Conservation (phyloP, 2,113 vertebrate species). For the Morone chrysops region DNA sequence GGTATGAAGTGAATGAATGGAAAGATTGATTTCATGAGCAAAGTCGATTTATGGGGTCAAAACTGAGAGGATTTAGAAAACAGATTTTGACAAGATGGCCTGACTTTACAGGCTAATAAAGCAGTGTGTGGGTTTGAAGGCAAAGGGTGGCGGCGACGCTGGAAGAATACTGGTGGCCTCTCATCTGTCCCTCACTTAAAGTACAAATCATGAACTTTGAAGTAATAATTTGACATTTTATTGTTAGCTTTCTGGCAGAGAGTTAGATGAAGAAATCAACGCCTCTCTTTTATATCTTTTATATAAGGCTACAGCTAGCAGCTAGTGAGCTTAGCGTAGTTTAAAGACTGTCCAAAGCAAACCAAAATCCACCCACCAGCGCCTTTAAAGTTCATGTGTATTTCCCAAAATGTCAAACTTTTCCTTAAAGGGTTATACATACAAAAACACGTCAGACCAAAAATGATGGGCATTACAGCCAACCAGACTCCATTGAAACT, state of each 20-base stretch:
- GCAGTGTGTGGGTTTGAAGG: conserved; percentile 45
- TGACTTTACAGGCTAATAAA: conserved; percentile 76
- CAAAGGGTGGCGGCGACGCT: neutral
- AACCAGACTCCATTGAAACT: too few species aligned
- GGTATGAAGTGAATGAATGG: conserved; percentile 76
- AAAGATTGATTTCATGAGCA: conserved; percentile 78
- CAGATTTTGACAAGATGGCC: conserved; percentile 68
- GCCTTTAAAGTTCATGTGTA: too few species aligned
- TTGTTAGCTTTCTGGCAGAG: neutral
- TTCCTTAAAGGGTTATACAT: too few species aligned
- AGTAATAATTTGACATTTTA: neutral
- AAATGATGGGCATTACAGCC: too few species aligned
- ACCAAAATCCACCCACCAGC: neutral
- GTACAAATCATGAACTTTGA: neutral
- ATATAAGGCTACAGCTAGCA: neutral
- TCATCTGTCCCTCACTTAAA: conserved; percentile 1
- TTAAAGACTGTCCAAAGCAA: neutral
- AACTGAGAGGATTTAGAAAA: conserved; percentile 72
- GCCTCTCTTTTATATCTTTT: too few species aligned
- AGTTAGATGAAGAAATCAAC: neutral
- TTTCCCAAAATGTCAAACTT: too few species aligned
- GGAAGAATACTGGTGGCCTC: neutral
- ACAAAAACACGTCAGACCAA: too few species aligned
- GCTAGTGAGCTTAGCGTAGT: neutral
- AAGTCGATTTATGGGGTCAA: conserved; percentile 70